phyloP scores from a whole-genome alignment of 2,113 vertebrate genomes.

The Prunella fulvescens region DNA sequence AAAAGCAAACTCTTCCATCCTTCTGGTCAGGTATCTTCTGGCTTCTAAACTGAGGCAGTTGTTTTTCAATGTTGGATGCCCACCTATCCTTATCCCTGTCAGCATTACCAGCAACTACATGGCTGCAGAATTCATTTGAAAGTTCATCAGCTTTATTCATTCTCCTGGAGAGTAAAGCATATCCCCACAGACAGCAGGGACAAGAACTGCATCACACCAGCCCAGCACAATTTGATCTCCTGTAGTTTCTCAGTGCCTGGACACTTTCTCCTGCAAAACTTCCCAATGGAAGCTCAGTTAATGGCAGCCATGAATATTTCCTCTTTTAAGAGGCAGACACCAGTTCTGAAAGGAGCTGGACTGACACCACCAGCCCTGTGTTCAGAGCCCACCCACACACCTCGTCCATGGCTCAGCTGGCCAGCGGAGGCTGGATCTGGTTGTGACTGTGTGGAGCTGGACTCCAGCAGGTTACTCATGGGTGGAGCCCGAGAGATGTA shows the following conservation, averaged over 20 bases:
- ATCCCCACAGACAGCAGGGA: not conserved
- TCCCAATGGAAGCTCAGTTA: not conserved
- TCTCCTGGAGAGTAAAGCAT: fast-evolving
- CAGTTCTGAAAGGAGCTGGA: not conserved
- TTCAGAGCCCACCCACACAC: not conserved
- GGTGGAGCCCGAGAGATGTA: not conserved
- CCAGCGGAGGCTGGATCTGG: fast-evolving
- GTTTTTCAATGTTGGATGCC: not conserved
- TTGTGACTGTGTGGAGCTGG: not conserved
- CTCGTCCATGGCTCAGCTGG: fast-evolving
- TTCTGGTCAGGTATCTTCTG: not conserved
- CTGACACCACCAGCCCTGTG: not conserved
- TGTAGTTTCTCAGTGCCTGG: not conserved
- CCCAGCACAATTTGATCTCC: not conserved
- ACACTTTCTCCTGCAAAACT: not conserved
- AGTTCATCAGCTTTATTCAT: not conserved
- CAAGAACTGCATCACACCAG: fast-evolving
- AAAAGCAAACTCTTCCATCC: not conserved
- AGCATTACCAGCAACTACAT: not conserved
- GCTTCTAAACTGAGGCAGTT: not conserved
- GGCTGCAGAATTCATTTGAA: not conserved
- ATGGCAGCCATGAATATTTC: not conserved
- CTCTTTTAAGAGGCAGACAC: not conserved
- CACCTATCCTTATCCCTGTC: not conserved
- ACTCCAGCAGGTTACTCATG: not conserved